Conservation (phyloP, 2,113 vertebrate species). For the Sakesphorus luctuosus region DNA sequence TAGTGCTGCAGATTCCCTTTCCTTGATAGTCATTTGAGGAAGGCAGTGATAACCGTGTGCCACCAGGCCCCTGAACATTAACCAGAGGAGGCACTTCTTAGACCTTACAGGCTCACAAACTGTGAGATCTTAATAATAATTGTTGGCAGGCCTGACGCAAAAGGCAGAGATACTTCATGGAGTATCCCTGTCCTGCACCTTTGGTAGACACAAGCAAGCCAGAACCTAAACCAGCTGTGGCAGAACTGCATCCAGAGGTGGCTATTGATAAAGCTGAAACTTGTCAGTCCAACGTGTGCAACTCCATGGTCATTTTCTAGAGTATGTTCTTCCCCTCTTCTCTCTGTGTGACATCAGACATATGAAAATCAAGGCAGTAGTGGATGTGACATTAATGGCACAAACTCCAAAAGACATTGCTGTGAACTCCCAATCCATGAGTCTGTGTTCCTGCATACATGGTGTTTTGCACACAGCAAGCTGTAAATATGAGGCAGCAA, state of each 20-base stretch:
- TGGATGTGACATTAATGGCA: not conserved
- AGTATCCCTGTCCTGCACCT: not conserved
- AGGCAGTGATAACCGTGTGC: not conserved
- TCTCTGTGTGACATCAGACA: not conserved
- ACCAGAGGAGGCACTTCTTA: not conserved
- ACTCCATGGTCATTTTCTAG: not conserved
- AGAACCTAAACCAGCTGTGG: not conserved
- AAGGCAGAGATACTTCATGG: not conserved
- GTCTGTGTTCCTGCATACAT: not conserved
- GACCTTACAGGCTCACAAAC: not conserved
- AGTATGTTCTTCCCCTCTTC: not conserved
- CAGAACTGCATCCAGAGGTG: not conserved
- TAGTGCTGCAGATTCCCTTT: not conserved
- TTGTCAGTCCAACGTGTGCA: not conserved
- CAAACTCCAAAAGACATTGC: accelerated
- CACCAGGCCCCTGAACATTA: not conserved
- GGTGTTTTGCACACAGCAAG: not conserved
- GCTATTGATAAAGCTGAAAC: not conserved
- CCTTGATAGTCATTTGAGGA: not conserved
- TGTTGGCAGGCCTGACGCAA: not conserved
- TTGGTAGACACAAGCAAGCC: not conserved
- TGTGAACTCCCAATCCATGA: not conserved
- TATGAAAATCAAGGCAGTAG: not conserved
- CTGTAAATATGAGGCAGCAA: not conserved
- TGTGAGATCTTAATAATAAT: not conserved